Base-by-base conservation (phyloP, 2,888 invertebrate genomes). In the Steinernema carpocapsae region DNA sequence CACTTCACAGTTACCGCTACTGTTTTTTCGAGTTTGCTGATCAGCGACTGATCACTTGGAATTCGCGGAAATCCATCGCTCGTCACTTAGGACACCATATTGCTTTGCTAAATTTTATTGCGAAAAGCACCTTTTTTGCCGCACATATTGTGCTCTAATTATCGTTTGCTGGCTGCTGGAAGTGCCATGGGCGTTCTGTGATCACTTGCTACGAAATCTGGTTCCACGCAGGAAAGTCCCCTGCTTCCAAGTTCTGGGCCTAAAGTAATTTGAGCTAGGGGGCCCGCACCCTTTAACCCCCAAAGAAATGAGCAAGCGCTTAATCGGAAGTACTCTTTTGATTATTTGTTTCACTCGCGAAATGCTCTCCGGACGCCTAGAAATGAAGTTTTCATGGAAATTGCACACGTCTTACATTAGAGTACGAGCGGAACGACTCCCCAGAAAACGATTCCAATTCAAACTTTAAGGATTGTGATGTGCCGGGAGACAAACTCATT, bases 361-460 rank as follows among this genome's bases (percentile, higher is more conserved):
- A 64, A 64, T 12, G 29, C 32, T 32, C 29, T 64, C 32, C 32
- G 17, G 17, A 12, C 29, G 37, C 7, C 3, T 37, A 32, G 12
- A 52, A 64, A 64, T 37, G 64, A 64, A 64, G 64, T 64, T 64
- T 56, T 64, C 64, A 29, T 29, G 17, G 3, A 64, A 52, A 52
- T 52, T 64, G 64, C 32, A n/a, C 26, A 32, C 26, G 64, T 32
- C 56, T 56, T 56, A 26, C 37, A 37, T 37, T 37, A 10, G 37
- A 37, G 10, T 37, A 10, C 4, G 37, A 37, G 26, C 56, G 4
- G 56, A 56, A 56, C 22, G 17, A 56, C 56, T 64, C 37, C n/a
- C 64, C 29, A 64, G 64, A 64, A 64, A 64, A 37, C 64, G 64
- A 64, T 64, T 64, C 24, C 24, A 29, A 64, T 64, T 64, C 64